Conservation (phyloP, 2,797 vertebrate genomes). For the Sciaenops ocellatus region DNA sequence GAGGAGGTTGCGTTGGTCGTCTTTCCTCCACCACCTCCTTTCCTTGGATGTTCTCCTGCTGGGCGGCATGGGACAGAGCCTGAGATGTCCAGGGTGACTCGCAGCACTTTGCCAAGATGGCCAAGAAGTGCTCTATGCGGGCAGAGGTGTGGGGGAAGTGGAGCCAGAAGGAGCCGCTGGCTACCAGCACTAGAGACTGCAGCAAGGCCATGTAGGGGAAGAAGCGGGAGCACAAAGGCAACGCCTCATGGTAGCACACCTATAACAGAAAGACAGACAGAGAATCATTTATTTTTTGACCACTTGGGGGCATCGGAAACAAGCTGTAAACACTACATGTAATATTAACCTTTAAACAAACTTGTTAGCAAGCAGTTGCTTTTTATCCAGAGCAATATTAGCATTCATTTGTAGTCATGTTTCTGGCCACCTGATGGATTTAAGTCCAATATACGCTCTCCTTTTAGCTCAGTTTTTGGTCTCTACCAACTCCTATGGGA, state of each 20-base stretch:
- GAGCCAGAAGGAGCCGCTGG: constrained; percentile 90
- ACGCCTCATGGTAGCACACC: constrained; percentile 88
- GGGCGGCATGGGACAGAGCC: constrained; percentile 85
- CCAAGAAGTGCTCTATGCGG: constrained; percentile 88
- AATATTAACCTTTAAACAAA: too few relatives aligned
- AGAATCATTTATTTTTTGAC: background rate
- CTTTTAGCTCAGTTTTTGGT: too few relatives aligned
- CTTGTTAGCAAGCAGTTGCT: too few relatives aligned
- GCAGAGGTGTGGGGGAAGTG: constrained; percentile 89
- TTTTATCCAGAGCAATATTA: too few relatives aligned
- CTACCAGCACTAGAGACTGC: constrained; percentile 85
- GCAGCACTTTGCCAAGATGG: constrained; percentile 88
- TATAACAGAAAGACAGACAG: constrained; percentile 41
- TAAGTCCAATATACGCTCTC: too few relatives aligned
- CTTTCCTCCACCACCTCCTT: constrained; percentile 34
- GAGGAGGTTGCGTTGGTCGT: constrained; percentile 9
- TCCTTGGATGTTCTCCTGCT: constrained; percentile 74
- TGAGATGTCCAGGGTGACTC: constrained; percentile 91
- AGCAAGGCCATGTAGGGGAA: constrained; percentile 88
- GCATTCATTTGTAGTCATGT: too few relatives aligned
- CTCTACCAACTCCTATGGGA: too few relatives aligned
- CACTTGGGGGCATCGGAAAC: background rate
- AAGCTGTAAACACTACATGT: background rate
- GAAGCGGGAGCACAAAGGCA: constrained; percentile 88
- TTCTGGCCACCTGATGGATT: too few relatives aligned